A percentile compares a stretch with the other conserved stretches of the same genome.
phyloP scores from a whole-genome alignment of 2,888 invertebrate genomes.

The Digitonthophagus gazella region DNA sequence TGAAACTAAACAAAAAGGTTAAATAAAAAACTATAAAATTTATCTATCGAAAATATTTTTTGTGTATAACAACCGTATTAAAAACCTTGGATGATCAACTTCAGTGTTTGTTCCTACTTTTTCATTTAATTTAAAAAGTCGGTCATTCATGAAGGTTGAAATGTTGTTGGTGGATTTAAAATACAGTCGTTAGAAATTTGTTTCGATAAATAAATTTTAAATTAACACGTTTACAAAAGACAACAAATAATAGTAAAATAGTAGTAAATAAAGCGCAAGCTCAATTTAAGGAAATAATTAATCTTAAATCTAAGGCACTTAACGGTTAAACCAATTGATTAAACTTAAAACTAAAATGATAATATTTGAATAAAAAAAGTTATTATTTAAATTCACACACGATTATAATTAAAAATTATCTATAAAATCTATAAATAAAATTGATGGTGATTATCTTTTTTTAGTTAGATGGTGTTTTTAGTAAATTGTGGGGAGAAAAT shows the following conservation, averaged over 20 bases:
- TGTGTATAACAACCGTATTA: not conserved
- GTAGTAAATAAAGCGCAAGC: not conserved
- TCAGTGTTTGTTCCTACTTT: not conserved
- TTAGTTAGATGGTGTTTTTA: not conserved
- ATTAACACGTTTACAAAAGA: not conserved
- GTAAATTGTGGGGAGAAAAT: not conserved
- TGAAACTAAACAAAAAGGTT: not conserved
- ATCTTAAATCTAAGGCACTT: conserved; percentile 2
- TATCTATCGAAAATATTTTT: not conserved
- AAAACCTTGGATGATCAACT: not conserved
- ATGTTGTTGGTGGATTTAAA: not conserved
- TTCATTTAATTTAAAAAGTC: not conserved
- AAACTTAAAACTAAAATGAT: not conserved
- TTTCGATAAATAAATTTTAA: conserved; percentile 2
- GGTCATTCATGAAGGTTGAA: not conserved
- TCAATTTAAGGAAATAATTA: not conserved
- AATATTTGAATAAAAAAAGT: no score
- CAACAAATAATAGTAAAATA: not conserved
- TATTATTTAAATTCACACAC: not conserved
- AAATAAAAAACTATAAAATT: not conserved
- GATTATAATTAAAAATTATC: not conserved
- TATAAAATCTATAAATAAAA: not conserved
- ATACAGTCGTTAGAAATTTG: not conserved
- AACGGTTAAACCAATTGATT: not conserved
- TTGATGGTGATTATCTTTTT: not conserved